Evolutionary conservation across 2,888 invertebrate species (phyloP).

Genomic region (Rotaria socialis): DNA sequence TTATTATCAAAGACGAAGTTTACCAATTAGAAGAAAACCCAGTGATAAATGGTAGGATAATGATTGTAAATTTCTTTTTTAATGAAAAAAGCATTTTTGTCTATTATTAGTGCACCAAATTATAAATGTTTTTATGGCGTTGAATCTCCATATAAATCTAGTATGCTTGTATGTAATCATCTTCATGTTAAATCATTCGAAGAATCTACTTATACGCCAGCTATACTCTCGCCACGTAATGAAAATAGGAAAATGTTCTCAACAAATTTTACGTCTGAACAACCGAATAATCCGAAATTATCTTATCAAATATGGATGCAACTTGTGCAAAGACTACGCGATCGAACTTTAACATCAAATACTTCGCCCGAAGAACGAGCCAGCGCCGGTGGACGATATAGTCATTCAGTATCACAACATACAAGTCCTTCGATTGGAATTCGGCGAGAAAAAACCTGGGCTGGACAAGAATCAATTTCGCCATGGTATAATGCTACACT

Average conservation of each 20-base stretch:
- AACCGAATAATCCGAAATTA: not conserved
- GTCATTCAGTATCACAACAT: too few species aligned
- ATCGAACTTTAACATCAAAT: not conserved
- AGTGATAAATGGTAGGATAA: not conserved
- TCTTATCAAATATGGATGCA: not conserved
- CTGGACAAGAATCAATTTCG: not conserved
- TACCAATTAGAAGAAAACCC: not conserved
- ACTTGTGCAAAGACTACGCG: not conserved
- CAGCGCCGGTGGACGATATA: too few species aligned
- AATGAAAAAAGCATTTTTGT: not conserved
- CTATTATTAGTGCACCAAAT: not conserved
- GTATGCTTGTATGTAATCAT: not conserved
- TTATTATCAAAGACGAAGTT: too few species aligned
- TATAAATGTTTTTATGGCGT: constrained; percentile 10
- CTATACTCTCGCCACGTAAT: not conserved
- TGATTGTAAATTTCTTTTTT: too few species aligned
- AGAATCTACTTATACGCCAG: not conserved
- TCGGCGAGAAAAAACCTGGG: not conserved
- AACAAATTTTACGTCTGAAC: not conserved
- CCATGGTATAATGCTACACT: not conserved
- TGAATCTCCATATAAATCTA: not conserved
- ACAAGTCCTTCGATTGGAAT: not conserved
- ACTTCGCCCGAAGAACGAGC: not conserved
- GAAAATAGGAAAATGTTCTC: not conserved
- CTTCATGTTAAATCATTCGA: not conserved